These are phyloP conservation scores for Pelagia noctiluca DNA, from an alignment of 30 jellyfish, hydroid and myxozoan genomes.

Conservation along the genomic window DNA sequence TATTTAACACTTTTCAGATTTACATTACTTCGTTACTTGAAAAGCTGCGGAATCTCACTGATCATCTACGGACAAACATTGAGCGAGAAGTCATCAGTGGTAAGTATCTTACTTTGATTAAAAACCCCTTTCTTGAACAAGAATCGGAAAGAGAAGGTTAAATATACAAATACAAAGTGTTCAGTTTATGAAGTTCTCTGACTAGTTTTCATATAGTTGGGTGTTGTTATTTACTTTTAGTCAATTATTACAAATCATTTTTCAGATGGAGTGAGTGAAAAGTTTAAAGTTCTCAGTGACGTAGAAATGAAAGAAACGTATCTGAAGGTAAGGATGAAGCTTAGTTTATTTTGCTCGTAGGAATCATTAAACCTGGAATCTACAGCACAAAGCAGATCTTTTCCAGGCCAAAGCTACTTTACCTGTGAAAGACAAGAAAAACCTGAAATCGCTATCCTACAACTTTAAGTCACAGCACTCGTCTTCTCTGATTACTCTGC, in stretches of 20 bases:
- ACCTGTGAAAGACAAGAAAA: too few species aligned
- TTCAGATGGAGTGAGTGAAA: constrained; percentile 69
- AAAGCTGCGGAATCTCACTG: background rate
- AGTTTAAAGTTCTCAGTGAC: constrained; percentile 69
- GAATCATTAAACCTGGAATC: too few species aligned
- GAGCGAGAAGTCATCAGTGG: background rate
- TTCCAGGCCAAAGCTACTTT: too few species aligned
- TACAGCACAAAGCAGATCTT: too few species aligned
- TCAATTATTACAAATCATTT: background rate
- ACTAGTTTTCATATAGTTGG: background rate
- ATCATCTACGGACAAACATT: background rate
- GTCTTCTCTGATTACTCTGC: too few species aligned
- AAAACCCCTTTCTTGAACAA: too few species aligned
- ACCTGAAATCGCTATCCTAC: too few species aligned
- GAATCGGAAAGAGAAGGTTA: too few species aligned
- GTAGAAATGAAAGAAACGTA: constrained; percentile 86
- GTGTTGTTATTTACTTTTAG: background rate
- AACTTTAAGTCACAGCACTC: too few species aligned
- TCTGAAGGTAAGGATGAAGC: constrained; percentile 54
- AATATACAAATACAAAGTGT: background rate
- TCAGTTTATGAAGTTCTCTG: background rate
- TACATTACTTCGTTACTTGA: background rate
- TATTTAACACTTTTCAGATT: too few species aligned
- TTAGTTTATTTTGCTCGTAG: background rate
- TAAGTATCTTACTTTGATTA: too few species aligned